Percentiles rank a stretch among this genome's conserved stretches.
phyloP scores from a whole-genome alignment of 2,888 invertebrate species.

The Ophioninae sp. region DNA sequence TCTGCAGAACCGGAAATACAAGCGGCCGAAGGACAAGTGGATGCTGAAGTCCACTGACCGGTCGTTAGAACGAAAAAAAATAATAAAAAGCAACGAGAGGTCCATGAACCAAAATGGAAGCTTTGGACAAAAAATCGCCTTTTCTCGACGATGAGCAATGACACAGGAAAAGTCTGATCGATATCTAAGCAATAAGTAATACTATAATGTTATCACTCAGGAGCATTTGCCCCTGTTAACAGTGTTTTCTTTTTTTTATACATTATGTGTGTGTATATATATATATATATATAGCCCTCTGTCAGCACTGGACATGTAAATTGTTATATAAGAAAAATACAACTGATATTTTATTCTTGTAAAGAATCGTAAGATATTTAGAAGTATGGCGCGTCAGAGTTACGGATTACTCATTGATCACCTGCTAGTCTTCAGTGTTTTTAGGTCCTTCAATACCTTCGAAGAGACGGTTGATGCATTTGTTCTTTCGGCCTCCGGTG shows the following conservation, averaged over 20 bases:
- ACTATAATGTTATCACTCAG: conserved; percentile 33
- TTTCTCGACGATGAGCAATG: conserved; percentile 27
- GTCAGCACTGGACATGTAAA: not conserved
- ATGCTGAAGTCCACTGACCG: conserved; percentile 69
- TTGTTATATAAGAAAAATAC: conserved; percentile 49
- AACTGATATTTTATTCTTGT: conserved; percentile 43
- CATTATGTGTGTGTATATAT: not conserved
- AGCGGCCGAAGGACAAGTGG: conserved; percentile 68
- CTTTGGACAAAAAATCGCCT: not conserved
- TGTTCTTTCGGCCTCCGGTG: not conserved
- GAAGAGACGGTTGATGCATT: conserved; percentile 68
- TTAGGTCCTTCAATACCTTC: conserved; percentile 53
- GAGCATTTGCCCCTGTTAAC: not conserved
- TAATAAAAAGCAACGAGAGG: not conserved
- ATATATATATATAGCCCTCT: not conserved
- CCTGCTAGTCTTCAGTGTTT: conserved; percentile 5
- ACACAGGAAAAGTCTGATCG: conserved; percentile 60
- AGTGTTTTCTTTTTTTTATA: not conserved
- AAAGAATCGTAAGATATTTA: not conserved
- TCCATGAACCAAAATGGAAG: not conserved
- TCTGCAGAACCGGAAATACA: conserved; percentile 69
- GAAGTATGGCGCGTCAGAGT: not conserved
- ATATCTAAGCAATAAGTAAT: conserved; percentile 21
- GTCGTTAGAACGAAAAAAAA: conserved; percentile 3
- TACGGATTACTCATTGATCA: not conserved